These are phyloP conservation scores for Pangasianodon hypophthalmus DNA, from an alignment of 2,113 vertebrate species.

Conservation along the genomic window DNA sequence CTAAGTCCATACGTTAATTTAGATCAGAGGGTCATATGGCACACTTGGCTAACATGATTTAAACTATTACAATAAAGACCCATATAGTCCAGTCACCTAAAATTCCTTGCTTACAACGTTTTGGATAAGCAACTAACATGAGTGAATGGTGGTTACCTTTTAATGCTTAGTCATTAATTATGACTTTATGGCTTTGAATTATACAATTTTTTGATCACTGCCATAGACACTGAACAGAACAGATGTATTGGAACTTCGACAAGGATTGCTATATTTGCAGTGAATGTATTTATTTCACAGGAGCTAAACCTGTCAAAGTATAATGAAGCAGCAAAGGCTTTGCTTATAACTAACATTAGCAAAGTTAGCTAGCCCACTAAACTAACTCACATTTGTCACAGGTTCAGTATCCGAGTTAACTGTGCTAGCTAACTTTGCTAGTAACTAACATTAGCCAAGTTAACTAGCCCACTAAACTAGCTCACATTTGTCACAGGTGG, in stretches of 20 bases:
- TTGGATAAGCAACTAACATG: neutral
- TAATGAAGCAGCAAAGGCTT: neutral
- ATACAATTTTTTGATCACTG: too few relatives aligned
- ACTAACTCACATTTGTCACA: too few relatives aligned
- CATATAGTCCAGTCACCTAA: neutral
- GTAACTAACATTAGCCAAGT: neutral
- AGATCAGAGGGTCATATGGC: constrained; percentile 52
- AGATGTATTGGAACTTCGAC: neutral
- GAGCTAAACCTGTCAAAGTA: neutral
- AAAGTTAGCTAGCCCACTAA: neutral
- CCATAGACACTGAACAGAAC: too few relatives aligned
- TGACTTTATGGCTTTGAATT: too few relatives aligned
- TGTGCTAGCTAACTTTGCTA: neutral
- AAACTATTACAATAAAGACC: neutral
- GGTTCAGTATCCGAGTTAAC: neutral
- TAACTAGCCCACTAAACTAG: neutral
- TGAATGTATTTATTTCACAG: neutral
- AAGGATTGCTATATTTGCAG: neutral
- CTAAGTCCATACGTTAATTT: constrained; percentile 54
- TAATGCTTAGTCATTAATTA: too few relatives aligned
- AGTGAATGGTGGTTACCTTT: too few relatives aligned
- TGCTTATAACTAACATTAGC: neutral
- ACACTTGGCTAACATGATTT: neutral
- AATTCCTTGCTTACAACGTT: neutral
- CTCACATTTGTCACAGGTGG: neutral